phyloP scores from a whole-genome alignment of 2,888 invertebrate genomes.

The Machimus atricapillus region DNA sequence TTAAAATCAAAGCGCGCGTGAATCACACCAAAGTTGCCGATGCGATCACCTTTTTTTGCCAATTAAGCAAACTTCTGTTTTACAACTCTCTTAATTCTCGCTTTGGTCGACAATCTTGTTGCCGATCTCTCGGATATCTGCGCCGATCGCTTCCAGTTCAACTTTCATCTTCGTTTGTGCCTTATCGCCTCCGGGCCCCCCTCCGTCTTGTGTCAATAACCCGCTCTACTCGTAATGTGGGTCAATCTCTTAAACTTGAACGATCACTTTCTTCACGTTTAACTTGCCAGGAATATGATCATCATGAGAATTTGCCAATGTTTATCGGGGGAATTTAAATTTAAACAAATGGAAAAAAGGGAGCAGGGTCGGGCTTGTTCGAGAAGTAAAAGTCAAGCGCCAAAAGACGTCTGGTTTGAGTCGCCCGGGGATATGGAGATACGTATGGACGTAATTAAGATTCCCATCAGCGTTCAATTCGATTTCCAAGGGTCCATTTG shows the following conservation, averaged over 20 bases:
- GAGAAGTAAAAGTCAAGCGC: neutral
- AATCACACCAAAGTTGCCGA: neutral
- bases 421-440: neutral
- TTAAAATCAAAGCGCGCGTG: neutral
- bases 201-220: conserved; percentile 9
- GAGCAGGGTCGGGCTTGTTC: neutral
- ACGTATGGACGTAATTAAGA: neutral
- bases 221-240: neutral
- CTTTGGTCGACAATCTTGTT: neutral
- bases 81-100: neutral
- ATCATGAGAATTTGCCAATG: neutral
- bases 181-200: neutral
- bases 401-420: neutral
- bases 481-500: neutral
- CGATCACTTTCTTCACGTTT: neutral
- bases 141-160: neutral
- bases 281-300: neutral
- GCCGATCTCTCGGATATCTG: neutral
- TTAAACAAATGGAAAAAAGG: neutral
- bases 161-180: conserved; percentile 18
- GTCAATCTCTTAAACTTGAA: conserved; percentile 14
- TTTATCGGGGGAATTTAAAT: neutral
- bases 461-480: neutral
- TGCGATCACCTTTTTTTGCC: neutral
- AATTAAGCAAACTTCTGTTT: neutral